These are phyloP conservation scores for Ancistrus triradiatus DNA, from an alignment of 2,113 vertebrate species.

Conservation along the genomic window DNA sequence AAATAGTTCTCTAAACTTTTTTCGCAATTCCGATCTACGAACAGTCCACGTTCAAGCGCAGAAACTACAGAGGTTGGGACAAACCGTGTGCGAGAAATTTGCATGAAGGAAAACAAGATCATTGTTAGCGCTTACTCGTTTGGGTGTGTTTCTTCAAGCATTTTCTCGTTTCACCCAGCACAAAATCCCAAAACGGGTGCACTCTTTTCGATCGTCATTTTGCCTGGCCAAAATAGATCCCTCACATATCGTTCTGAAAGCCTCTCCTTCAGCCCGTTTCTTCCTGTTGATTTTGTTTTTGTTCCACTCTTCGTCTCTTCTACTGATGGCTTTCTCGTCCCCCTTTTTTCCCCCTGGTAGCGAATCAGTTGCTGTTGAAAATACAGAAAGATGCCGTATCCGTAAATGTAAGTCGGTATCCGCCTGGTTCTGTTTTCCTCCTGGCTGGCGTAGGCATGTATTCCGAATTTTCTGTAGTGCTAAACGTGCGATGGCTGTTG, in stretches of 20 bases:
- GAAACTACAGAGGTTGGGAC: not conserved
- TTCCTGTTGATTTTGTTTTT: conserved; percentile 18
- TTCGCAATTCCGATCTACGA: not conserved
- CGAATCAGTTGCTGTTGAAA: conserved; percentile 53
- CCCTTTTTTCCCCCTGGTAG: conserved; percentile 50
- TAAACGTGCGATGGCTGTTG: conserved; percentile 54
- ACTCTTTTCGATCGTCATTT: conserved; percentile 73
- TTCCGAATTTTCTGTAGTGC: conserved; percentile 2
- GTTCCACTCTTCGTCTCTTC: conserved; percentile 29
- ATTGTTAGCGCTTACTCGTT: conserved; percentile 77
- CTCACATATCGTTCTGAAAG: conserved; percentile 2
- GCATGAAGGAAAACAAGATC: not conserved
- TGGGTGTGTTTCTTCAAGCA: conserved; percentile 84
- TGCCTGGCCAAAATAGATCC: conserved; percentile 36
- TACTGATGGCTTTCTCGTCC: conserved; percentile 63
- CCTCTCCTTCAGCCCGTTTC: not conserved
- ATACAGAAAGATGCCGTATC: conserved; percentile 42
- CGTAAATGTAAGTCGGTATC: not conserved
- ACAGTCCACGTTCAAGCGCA: conserved; percentile 17
- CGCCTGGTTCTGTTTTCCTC: not conserved
- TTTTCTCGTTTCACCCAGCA: conserved; percentile 75
- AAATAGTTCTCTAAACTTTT: conserved; percentile 34
- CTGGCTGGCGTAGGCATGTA: not conserved
- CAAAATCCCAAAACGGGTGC: conserved; percentile 71
- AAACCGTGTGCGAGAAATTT: not conserved